Conservation (phyloP, 2,888 invertebrate species). For the Rhingia campestris region DNA sequence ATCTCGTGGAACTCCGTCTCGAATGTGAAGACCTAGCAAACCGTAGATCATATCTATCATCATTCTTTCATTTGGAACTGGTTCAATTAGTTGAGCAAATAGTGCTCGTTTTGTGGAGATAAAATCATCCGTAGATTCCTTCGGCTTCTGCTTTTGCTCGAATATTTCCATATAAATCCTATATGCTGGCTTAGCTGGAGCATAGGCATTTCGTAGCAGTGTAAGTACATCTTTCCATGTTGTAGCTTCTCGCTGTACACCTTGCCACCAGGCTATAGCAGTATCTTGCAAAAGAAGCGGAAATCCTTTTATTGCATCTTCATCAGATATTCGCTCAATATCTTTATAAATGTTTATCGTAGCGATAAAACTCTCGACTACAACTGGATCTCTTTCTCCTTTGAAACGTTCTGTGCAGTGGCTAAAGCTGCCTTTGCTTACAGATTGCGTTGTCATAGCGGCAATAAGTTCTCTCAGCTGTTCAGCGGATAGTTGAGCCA, state of each 20-base stretch:
- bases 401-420: slow-evolving; percentile 49
- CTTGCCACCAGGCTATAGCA: slow-evolving; percentile 74
- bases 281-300: slow-evolving; percentile 59
- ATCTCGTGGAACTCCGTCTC: slow-evolving; percentile 7
- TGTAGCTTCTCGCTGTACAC: slow-evolving; percentile 42
- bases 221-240: slow-evolving; percentile 14
- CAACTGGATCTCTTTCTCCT: slow-evolving; percentile 49
- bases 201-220: slow-evolving; percentile 25
- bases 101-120: slow-evolving; percentile 35
- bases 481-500: neutral
- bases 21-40: slow-evolving; percentile 15
- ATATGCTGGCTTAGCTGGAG: slow-evolving; percentile 19
- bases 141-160: slow-evolving; percentile 13
- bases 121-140: slow-evolving; percentile 23
- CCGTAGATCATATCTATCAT: slow-evolving; percentile 35
- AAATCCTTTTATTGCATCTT: slow-evolving; percentile 58
- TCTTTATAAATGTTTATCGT: slow-evolving; percentile 61
- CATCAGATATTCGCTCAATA: slow-evolving; percentile 60
- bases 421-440: slow-evolving; percentile 23
- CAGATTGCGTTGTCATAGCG: neutral
- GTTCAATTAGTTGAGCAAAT: slow-evolving; percentile 7
- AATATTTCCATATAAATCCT: slow-evolving; percentile 21
- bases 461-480: neutral
- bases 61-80: neutral
- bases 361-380: slow-evolving; percentile 61